Evolutionary conservation across 2,797 vertebrate species (phyloP).

Genomic region (Pantherophis vulpinus): DNA sequence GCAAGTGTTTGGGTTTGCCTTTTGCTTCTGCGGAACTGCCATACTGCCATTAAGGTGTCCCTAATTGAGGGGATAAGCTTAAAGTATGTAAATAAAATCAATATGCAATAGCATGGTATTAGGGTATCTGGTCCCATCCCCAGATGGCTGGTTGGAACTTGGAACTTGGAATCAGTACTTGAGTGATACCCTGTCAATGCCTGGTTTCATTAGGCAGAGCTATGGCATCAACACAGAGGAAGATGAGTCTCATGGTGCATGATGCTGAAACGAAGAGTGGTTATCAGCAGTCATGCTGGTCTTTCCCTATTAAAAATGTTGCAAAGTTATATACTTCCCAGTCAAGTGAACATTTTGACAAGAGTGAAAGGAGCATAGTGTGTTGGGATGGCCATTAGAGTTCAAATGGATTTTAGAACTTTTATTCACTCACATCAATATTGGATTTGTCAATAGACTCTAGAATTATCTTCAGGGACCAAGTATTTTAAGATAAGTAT

Average conservation of each 20-base stretch:
- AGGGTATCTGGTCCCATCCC: conserved; percentile 18
- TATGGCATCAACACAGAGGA: background rate
- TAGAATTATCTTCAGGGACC: conserved; percentile 62
- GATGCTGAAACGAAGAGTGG: background rate
- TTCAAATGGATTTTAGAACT: background rate
- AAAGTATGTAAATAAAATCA: background rate
- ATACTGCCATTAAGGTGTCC: background rate
- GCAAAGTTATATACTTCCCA: background rate
- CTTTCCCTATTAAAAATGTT: background rate
- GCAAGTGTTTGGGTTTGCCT: conserved; percentile 13
- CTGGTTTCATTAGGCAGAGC: background rate
- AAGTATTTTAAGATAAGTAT: conserved; percentile 58
- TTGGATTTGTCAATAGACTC: conserved; percentile 49
- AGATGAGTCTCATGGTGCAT: background rate
- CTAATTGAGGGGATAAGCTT: background rate
- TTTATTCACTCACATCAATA: background rate
- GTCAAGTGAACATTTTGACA: background rate
- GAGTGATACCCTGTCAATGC: background rate
- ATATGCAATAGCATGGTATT: background rate
- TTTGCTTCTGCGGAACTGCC: background rate
- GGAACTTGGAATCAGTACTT: background rate
- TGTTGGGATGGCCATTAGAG: background rate
- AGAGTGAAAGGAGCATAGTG: background rate
- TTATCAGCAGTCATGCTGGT: background rate
- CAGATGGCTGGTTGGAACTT: background rate